Evolutionary conservation across 2,113 vertebrate species (phyloP).

Genomic region (Aepyceros melampus): DNA sequence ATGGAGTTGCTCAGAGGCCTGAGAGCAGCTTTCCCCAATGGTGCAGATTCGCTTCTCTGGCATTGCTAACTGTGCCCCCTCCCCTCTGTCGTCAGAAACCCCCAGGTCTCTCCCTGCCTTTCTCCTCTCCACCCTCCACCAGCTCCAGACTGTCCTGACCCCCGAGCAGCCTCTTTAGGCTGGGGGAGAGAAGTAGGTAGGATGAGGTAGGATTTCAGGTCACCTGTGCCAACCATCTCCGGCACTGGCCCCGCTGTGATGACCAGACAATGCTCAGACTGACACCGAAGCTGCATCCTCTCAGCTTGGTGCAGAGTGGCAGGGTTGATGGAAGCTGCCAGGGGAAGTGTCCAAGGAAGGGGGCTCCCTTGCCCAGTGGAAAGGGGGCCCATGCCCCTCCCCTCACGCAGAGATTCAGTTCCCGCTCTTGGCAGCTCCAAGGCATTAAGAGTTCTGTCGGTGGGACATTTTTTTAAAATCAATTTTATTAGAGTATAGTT

Average conservation of each 20-base stretch:
- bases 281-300: neutral
- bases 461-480: neutral
- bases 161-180: neutral
- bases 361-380: neutral
- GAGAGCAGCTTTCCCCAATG: neutral
- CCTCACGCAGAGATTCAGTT: neutral
- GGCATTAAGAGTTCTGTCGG: neutral
- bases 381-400: neutral
- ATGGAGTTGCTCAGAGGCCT: neutral
- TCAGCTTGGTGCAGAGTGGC: neutral
- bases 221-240: neutral
- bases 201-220: neutral
- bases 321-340: too few species aligned
- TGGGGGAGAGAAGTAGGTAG: neutral
- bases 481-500: neutral
- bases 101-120: rapidly evolving
- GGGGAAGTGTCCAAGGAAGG: neutral
- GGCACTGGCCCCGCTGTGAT: neutral
- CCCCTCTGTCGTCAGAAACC: neutral
- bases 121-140: neutral
- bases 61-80: neutral
- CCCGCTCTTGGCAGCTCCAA: neutral
- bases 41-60: neutral
- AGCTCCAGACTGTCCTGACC: rapidly evolving
- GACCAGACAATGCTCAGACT: neutral